A percentile compares a stretch with the other conserved stretches of the same genome.
Conservation (phyloP, 2,113 vertebrate species). For the Pitta sordida region DNA sequence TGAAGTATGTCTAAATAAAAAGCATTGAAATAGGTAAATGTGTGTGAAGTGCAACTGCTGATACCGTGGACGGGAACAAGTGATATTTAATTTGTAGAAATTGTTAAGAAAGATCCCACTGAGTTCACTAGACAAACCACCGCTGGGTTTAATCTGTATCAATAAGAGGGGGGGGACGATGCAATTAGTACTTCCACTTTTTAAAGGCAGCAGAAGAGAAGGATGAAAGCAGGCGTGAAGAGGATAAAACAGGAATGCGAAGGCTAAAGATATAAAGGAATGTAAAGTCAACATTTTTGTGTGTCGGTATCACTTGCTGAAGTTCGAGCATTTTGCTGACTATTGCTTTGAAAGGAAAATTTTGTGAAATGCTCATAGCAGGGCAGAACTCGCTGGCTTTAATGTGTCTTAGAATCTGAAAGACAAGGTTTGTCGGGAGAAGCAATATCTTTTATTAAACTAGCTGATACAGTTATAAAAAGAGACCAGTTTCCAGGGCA, state of each 20-base stretch:
- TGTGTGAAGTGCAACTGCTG: slow-evolving; percentile 24
- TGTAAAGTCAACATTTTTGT: slow-evolving; percentile 51
- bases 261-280: slow-evolving; percentile 13
- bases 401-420: slow-evolving; percentile 48
- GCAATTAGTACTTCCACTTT: slow-evolving; percentile 61
- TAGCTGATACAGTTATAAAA: slow-evolving; percentile 55
- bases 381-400: slow-evolving; percentile 42
- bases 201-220: slow-evolving; percentile 41
- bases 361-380: slow-evolving; percentile 35
- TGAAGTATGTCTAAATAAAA: not conserved
- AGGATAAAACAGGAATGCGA: not conserved
- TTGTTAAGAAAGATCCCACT: slow-evolving; percentile 50
- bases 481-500: slow-evolving; percentile 34
- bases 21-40: slow-evolving; percentile 3
- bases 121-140: slow-evolving; percentile 58
- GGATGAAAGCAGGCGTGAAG: slow-evolving; percentile 21
- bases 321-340: slow-evolving; percentile 48
- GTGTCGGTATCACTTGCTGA: not conserved
- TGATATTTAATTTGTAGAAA: slow-evolving; percentile 69
- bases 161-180: slow-evolving; percentile 26
- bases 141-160: slow-evolving; percentile 61
- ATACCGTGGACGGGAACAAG: slow-evolving; percentile 12
- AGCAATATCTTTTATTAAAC: slow-evolving; percentile 64
- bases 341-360: slow-evolving; percentile 48
- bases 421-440: slow-evolving; percentile 36